Evolutionary conservation across 1,140 invertebrate genomes (phyloP), one percentile per base, ranked within the genome.

Genomic region (Drosophila busckii): DNA sequence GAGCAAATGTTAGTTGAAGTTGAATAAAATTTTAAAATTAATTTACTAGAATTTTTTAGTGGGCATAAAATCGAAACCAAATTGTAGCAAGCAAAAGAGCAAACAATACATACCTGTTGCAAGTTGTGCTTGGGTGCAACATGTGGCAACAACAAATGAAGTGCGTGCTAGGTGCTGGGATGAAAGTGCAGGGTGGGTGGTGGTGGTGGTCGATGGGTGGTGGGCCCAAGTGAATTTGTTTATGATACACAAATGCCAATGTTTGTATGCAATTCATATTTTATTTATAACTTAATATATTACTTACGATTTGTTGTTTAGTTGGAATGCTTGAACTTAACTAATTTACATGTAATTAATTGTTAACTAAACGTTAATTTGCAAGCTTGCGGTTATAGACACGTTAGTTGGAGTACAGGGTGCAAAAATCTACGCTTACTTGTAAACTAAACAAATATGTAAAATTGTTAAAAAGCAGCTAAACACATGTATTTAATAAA

Each of bases 341-440:
- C 6, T 49, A 54, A 4, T 48, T 20, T 56, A 50, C 20, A 25
- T 16, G 13, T 23, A 25, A 46, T 20, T 35, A 59, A 34, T 53
- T 70, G 60, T 54, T 73, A 73, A 58, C 50, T 55, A 40, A 15
- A 16, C 35, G 73, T 49, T 68, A 68, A 68, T 54, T 73, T 58
- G 41, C 38, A 12, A 12, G 4, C 23, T 13, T 49, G 9, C 10
- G 8, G 35, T 28, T 28, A 45, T 12, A 32, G 38, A n/a, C 31
- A 40, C 15, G 29, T 59, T 69, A 37, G 61, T 70, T 53, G 35
- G 40, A 32, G 23, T 8, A 29, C 34, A 13, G 44, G 50, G 68
- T 73, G 75, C 73, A 78, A 78, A 78, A 78, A 78, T 82, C 69
- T 73, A 78, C 68, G 55, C 49, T 46, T 66, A 70, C 54, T 45